These are phyloP conservation scores for Chelonus insularis DNA, from an alignment of 1,140 invertebrate species.

Conservation along the genomic window DNA sequence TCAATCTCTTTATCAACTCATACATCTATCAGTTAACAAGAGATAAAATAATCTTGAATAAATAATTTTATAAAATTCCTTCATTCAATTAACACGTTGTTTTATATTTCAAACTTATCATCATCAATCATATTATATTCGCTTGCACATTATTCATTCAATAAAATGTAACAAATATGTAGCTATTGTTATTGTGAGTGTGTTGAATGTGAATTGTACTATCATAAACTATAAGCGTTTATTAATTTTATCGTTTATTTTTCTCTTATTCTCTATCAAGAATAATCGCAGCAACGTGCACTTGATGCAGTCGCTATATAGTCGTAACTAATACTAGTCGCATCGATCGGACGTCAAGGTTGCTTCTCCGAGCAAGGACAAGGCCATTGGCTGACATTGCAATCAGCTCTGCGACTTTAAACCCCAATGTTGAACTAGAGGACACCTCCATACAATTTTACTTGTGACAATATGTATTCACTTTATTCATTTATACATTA, in stretches of 20 bases:
- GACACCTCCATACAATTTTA: background rate
- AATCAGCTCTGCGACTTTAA: constrained; percentile 24
- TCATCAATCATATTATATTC: background rate
- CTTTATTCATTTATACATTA: too few species aligned
- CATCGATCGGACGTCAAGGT: constrained; percentile 50
- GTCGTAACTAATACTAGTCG: constrained; percentile 27
- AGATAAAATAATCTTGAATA: too few species aligned
- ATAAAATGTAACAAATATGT: background rate
- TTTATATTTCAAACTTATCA: background rate
- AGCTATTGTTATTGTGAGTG: too few species aligned
- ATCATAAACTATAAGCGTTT: too few species aligned
- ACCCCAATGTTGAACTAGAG: background rate
- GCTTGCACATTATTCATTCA: background rate
- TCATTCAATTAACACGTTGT: too few species aligned
- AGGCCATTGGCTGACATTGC: constrained; percentile 47
- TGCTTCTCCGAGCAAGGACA: constrained; percentile 52
- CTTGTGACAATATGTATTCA: background rate
- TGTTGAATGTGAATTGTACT: too few species aligned
- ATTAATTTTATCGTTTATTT: background rate
- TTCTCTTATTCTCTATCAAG: background rate
- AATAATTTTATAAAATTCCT: too few species aligned
- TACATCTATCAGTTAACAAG: too few species aligned
- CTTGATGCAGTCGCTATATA: constrained; percentile 15
- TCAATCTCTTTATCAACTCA: too few species aligned
- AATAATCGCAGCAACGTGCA: background rate